Conservation (phyloP, 53 echinoderm and acorn worm genomes). For the Echinometra lucunter region DNA sequence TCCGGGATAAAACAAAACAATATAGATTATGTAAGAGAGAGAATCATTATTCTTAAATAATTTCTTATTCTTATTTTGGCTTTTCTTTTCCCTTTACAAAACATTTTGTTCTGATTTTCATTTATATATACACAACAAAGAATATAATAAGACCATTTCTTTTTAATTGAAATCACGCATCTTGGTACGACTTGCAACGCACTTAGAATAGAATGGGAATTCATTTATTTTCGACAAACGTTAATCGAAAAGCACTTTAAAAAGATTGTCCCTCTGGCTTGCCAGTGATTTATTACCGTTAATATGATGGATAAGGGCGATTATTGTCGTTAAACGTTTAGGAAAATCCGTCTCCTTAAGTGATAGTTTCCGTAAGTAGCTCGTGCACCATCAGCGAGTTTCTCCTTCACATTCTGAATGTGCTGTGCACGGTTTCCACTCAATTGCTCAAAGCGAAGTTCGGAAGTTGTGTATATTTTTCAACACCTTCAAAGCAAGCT, state of each 20-base stretch:
- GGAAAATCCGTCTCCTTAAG: not conserved
- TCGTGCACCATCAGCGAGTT: constrained; percentile 10
- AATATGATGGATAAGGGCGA: not conserved
- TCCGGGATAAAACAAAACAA: too few relatives aligned
- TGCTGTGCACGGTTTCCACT: not conserved
- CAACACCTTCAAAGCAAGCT: too few relatives aligned
- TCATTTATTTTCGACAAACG: not conserved
- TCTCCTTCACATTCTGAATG: not conserved
- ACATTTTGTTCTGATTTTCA: too few relatives aligned
- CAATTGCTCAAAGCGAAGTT: not conserved
- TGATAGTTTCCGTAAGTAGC: constrained; percentile 6
- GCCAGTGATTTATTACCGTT: not conserved
- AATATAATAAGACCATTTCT: too few relatives aligned
- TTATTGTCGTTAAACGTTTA: constrained; percentile 39
- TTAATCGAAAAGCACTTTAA: not conserved
- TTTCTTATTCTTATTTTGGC: too few relatives aligned
- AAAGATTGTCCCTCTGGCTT: not conserved
- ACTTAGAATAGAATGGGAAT: not conserved
- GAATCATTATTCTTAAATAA: too few relatives aligned
- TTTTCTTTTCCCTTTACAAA: too few relatives aligned
- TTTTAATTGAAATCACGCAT: too few relatives aligned
- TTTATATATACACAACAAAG: too few relatives aligned
- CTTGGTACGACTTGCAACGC: not conserved
- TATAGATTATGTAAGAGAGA: too few relatives aligned
- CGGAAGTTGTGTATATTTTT: too few relatives aligned